Conservation (phyloP, 2,113 vertebrate species). For the Fregata magnificens region DNA sequence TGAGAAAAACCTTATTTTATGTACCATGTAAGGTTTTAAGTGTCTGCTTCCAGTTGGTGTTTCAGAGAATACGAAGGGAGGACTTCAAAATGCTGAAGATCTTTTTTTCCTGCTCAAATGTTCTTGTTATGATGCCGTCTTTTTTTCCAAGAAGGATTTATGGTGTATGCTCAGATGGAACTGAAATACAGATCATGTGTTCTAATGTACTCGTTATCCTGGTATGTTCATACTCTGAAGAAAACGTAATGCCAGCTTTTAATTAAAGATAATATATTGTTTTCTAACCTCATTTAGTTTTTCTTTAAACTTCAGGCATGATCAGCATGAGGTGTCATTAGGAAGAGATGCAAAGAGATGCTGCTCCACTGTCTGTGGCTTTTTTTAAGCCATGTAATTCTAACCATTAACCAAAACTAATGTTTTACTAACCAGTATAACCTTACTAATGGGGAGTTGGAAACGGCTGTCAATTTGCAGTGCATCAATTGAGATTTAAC, state of each 20-base stretch:
- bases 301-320: not conserved
- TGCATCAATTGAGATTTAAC: not conserved
- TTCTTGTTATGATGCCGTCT: not conserved
- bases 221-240: not conserved
- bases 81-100: not conserved
- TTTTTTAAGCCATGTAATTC: not conserved
- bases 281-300: constrained; percentile 32
- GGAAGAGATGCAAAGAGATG: not conserved
- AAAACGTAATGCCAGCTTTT: not conserved
- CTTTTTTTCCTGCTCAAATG: not conserved
- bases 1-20: not conserved
- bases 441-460: not conserved
- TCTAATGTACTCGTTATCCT: not conserved
- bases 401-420: not conserved
- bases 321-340: not conserved
- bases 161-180: not conserved
- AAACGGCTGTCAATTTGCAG: not conserved
- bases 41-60: not conserved
- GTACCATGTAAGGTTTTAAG: not conserved
- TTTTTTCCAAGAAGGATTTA: not conserved
- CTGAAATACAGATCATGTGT: not conserved
- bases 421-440: not conserved
- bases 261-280: constrained; percentile 47
- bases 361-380: not conserved
- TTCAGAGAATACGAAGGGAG: not conserved